Percentiles rank a stretch among this genome's conserved stretches.
phyloP scores from a whole-genome alignment of 2,113 vertebrate species.

The Balaeniceps rex region DNA sequence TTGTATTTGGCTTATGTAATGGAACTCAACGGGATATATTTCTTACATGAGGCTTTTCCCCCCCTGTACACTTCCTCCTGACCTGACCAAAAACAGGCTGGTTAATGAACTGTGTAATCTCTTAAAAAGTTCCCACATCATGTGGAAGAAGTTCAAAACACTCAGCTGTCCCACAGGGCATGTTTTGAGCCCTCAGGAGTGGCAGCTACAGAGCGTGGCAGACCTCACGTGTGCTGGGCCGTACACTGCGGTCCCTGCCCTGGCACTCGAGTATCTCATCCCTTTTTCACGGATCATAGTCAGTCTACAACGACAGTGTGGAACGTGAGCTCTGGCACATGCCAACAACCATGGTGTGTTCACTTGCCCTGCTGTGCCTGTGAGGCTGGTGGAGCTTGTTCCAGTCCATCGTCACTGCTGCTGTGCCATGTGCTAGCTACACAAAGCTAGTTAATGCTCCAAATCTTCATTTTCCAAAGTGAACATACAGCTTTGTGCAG shows the following conservation, averaged over 20 bases:
- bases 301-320: rapidly evolving
- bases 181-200: not conserved
- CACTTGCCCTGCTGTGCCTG: not conserved
- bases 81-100: not conserved
- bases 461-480: not conserved
- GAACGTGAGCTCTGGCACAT: not conserved
- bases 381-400: not conserved
- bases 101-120: conserved; percentile 33
- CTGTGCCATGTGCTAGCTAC: not conserved
- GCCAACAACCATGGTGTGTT: rapidly evolving
- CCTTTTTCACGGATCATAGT: rapidly evolving
- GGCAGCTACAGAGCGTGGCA: rapidly evolving
- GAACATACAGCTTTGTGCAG: not conserved
- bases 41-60: not conserved
- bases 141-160: not conserved
- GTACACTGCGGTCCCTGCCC: not conserved
- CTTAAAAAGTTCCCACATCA: not conserved
- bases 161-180: not conserved
- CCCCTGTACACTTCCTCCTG: not conserved
- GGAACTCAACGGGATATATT: not conserved
- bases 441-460: not conserved
- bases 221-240: rapidly evolving
- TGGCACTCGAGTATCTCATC: not conserved
- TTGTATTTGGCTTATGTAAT: not conserved
- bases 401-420: not conserved